Evolutionary conservation across 1,140 invertebrate species (phyloP), one percentile per base, ranked within the genome.

Genomic region (Chrysopa pallens): DNA sequence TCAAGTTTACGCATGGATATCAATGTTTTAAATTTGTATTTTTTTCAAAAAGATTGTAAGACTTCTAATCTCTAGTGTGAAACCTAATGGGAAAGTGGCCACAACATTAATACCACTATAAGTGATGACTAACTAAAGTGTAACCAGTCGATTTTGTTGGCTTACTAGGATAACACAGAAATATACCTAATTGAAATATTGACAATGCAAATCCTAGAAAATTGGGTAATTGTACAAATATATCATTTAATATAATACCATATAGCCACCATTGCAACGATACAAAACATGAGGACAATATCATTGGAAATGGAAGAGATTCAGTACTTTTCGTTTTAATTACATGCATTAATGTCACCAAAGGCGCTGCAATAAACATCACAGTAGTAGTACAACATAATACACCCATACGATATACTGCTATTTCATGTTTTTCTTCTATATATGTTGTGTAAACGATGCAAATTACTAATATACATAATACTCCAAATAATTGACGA

Each of bases 301-400:
- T 86, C 46, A 86, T 66, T 12, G 80, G 76, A 58, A 83, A 82
- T 46, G 84, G 84, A 50, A 86, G 66, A 59, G 73, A 77, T 46
- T 86, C 83, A 5, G 79, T 76, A 56, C 69, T 82, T 56, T 77
- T 80, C 7, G 74, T 70, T 60, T 62, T 72, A 40, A 87, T 69
- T 7, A 88, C 83, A 62, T 84, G 77, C 33, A 81, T 67, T 48
- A 88, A 56, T 51, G 77, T 74, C 15, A 74, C 76, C 44, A 88
- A 66, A 14, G 85, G 85, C 35, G 83, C 77, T 27, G 77, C 80
- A 58, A 86, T 82, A 49, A 84, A 85, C 36, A 82, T 50, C 36
- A 87, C 67, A 8, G 82, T 84, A 6, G 85, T 62, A 29, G 67
- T 52, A 52, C 79, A 82, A 48, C 80, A 79, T 17, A 80, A 55